Percentiles rank a stretch among this genome's conserved stretches.
These are phyloP conservation scores for Corythornis vintsioides DNA, from an alignment of 2,113 vertebrate genomes.

Conservation along the genomic window DNA sequence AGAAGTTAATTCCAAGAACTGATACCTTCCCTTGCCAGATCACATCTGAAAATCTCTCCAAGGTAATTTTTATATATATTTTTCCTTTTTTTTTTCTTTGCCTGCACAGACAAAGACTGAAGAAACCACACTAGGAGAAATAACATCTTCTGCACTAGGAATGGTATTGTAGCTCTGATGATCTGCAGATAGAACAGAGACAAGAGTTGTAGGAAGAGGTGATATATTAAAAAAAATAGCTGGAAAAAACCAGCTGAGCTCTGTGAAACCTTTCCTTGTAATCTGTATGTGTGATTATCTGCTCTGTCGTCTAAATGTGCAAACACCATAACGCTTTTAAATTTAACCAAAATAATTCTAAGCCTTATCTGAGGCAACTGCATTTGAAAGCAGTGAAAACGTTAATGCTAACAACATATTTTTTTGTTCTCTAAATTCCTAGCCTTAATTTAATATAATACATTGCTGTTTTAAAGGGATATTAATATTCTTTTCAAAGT, in stretches of 20 bases:
- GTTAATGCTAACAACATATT: conserved; percentile 41
- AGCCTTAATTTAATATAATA: conserved; percentile 62
- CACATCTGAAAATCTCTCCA: background rate
- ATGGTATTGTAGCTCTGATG: background rate
- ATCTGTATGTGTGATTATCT: background rate
- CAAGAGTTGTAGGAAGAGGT: background rate
- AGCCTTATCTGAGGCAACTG: conserved; percentile 4
- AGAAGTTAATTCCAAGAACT: background rate
- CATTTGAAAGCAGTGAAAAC: conserved; percentile 29
- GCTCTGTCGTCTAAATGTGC: conserved; percentile 18
- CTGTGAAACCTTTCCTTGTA: background rate
- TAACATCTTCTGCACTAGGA: background rate
- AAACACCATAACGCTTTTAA: background rate
- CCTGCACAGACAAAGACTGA: background rate
- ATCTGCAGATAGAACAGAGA: background rate
- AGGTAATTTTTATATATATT: background rate
- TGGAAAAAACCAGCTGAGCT: background rate
- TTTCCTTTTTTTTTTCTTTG: background rate
- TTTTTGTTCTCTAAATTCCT: conserved; percentile 65
- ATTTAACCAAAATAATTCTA: conserved; percentile 36
- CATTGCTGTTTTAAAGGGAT: conserved; percentile 63
- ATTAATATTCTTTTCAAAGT: conserved; percentile 75
- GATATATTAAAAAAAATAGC: background rate
- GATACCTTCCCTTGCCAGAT: background rate
- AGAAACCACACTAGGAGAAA: background rate